A percentile compares a stretch with the other conserved stretches of the same genome.
Evolutionary conservation across 1,140 invertebrate species (phyloP).

Genomic region (Anoplophora glabripennis): DNA sequence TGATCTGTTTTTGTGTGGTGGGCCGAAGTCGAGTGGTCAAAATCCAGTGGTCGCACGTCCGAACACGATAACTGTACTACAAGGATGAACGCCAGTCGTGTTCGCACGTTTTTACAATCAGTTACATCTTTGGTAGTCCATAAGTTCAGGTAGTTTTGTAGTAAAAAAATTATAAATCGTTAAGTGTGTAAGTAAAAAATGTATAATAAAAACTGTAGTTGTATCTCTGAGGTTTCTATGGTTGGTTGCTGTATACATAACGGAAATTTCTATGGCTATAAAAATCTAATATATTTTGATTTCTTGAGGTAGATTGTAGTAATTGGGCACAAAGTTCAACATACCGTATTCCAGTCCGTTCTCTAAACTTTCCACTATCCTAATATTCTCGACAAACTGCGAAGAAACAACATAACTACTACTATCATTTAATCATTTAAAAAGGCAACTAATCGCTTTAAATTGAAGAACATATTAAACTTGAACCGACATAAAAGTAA

Average conservation of each 20-base stretch:
- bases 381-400: not conserved
- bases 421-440: too few relatives aligned
- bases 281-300: constrained; percentile 47
- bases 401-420: not conserved
- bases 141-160: constrained; percentile 29
- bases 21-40: constrained; percentile 16
- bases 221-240: constrained; percentile 36
- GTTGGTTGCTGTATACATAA: constrained; percentile 43
- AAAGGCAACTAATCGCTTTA: too few relatives aligned
- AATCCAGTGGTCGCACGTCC: constrained; percentile 9
- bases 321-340: constrained; percentile 41
- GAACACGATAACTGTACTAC: too few relatives aligned
- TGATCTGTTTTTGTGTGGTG: not conserved
- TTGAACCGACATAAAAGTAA: too few relatives aligned
- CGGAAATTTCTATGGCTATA: constrained; percentile 46
- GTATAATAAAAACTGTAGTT: not conserved
- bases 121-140: constrained; percentile 41
- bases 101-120: constrained; percentile 1
- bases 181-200: constrained; percentile 18
- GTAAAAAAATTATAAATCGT: constrained; percentile 9
- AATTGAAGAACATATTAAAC: too few relatives aligned
- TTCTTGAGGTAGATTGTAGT: constrained; percentile 47
- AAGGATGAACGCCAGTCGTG: too few relatives aligned
- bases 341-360: constrained; percentile 42
- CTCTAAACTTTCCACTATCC: constrained; percentile 43